A percentile compares a stretch with the other conserved stretches of the same genome.
Evolutionary conservation across 2,888 invertebrate genomes (phyloP).

Genomic region (Campaea margaritaria): DNA sequence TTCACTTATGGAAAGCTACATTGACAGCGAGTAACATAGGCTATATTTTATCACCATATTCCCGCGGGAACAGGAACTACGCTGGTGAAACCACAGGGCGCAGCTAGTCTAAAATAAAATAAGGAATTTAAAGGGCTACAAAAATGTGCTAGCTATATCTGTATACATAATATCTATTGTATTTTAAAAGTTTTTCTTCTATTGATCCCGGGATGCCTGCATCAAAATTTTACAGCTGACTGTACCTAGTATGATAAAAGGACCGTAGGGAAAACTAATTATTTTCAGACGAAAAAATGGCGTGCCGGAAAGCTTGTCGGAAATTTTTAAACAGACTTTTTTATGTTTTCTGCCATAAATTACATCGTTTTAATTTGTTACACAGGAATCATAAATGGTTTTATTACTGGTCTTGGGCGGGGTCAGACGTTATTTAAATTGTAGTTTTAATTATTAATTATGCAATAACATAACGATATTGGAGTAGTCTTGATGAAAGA

Average conservation of each 20-base stretch:
- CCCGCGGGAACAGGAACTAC: too few species aligned
- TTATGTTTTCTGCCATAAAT: slow-evolving; percentile 43
- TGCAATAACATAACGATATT: slow-evolving; percentile 8
- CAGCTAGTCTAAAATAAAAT: too few species aligned
- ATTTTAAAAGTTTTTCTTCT: not conserved
- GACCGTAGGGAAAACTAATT: slow-evolving; percentile 50
- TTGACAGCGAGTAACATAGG: too few species aligned
- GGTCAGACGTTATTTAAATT: slow-evolving; percentile 23
- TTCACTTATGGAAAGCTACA: too few species aligned
- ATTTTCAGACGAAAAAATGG: slow-evolving; percentile 47
- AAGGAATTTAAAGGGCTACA: too few species aligned
- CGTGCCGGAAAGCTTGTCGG: slow-evolving; percentile 41
- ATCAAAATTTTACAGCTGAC: slow-evolving; percentile 26
- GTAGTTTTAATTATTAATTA: slow-evolving; percentile 33
- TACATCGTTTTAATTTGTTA: slow-evolving; percentile 42
- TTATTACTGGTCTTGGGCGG: slow-evolving; percentile 39
- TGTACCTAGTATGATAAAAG: slow-evolving; percentile 38
- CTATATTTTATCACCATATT: too few species aligned
- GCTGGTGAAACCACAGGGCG: too few species aligned
- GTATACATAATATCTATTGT: not conserved
- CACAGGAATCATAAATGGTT: slow-evolving; percentile 40
- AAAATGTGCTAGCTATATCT: too few species aligned
- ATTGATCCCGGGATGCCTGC: not conserved
- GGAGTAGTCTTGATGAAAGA: not conserved
- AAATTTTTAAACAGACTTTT: slow-evolving; percentile 49